Base-by-base conservation (phyloP, 1,140 invertebrate species). In the Homarus americanus region DNA sequence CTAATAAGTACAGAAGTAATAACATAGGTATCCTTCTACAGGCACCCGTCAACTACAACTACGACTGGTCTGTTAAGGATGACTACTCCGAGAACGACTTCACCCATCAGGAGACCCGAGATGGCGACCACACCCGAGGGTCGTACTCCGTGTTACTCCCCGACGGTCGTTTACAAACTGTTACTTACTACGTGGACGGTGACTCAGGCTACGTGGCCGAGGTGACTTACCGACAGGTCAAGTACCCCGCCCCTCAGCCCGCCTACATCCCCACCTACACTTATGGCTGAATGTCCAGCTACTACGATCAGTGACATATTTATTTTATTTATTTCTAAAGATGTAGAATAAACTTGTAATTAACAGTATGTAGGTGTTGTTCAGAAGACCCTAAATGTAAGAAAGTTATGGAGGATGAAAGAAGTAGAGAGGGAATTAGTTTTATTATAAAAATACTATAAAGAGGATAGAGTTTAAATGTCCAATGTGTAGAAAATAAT, bases 131-230 rank as follows among this genome's bases (percentile, higher is more conserved):
- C 80, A 82, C 80, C 12, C 49, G 36, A 4, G 80, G 80, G 80
- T 82, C 80, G 0, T 82, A 82, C 80, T 82, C 28, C 80, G 80
- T 82, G 12, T 32, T 58, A 17, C 80, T 82, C 17, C 80, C 80
- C 53, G 80, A 82, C 24, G 80, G 80, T 32, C 78, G 78, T 9
- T n/a, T 80, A 20, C 78, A 80, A 41, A 80, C n/a, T 24, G 78
- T 80, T 1, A 80, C 17, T 0, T 80, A 80, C 78, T 80, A 32
- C 78, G 78, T n/a, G n/a, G n/a, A n/a, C n/a, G n/a, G n/a, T n/a
- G n/a, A n/a, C n/a, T n/a, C n/a, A n/a, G n/a, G n/a, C 41, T 80
- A 80, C 41, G 78, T 80, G 44, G 80, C 80, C 34, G 49, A 82
- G 2, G 80, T 82, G 7, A 53, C 24, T 12, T 82, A 82, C 80